A percentile compares a stretch with the other conserved stretches of the same genome.
phyloP scores from a whole-genome alignment of 2,888 invertebrate species.

The Ophion ventricosus region DNA sequence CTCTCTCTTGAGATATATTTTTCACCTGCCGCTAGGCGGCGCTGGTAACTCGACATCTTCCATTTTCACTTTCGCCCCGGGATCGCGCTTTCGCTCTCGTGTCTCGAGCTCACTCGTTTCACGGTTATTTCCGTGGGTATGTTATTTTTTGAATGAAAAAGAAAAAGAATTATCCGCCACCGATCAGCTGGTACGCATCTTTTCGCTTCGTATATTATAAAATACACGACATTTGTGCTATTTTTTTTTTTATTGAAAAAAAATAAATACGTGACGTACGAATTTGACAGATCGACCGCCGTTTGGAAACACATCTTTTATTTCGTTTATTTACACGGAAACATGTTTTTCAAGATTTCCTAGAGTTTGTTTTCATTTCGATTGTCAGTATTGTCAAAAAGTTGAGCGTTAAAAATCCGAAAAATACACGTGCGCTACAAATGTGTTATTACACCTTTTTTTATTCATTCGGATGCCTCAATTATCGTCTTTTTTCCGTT shows the following conservation, averaged over 20 bases:
- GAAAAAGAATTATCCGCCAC: constrained; percentile 5
- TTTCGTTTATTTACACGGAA: not conserved
- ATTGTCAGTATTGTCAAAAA: not conserved
- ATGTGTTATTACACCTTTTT: not conserved
- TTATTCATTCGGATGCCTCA: constrained; percentile 8
- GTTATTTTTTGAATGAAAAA: constrained; percentile 14
- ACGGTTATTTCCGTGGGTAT: constrained; percentile 20
- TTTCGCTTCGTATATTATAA: constrained; percentile 21
- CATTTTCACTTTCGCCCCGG: constrained; percentile 61
- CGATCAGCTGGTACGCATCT: constrained; percentile 29
- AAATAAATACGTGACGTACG: not conserved
- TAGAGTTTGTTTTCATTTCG: not conserved
- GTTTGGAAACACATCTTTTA: not conserved
- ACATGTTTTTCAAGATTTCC: not conserved
- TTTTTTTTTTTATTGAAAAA: constrained; percentile 3
- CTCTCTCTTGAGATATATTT: constrained; percentile 7
- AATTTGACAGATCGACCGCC: constrained; percentile 28
- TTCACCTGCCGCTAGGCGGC: constrained; percentile 30
- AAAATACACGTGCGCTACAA: constrained; percentile 1
- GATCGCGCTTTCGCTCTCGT: constrained; percentile 53
- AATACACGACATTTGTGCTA: constrained; percentile 22
- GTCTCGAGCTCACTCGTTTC: constrained; percentile 27
- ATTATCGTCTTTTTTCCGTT: constrained; percentile 2
- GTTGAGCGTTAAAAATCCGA: not conserved
- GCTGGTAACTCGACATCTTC: constrained; percentile 22